Evolutionary conservation across 2,888 invertebrate genomes (phyloP).

Genomic region (Panopea generosa): DNA sequence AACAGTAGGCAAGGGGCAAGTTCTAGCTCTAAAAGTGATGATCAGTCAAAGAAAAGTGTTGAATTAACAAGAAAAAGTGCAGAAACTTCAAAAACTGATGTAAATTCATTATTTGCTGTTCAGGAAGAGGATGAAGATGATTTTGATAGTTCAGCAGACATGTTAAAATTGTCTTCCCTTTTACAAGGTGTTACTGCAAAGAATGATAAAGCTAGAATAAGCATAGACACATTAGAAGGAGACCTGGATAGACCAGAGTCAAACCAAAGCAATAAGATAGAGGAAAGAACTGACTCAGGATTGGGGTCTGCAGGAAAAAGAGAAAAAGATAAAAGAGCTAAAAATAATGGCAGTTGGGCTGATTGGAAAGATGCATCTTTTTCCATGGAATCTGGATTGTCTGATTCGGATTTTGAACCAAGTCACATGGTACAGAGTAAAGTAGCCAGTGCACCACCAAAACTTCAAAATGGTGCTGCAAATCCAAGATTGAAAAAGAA

Average conservation of each 20-base stretch:
- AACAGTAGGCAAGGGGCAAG: not conserved
- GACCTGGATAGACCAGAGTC: not conserved
- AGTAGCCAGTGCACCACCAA: constrained; percentile 59
- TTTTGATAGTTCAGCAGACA: constrained; percentile 25
- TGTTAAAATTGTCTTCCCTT: constrained; percentile 42
- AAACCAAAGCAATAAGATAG: constrained; percentile 19
- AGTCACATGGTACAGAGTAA: constrained; percentile 27
- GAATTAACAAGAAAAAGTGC: constrained; percentile 4
- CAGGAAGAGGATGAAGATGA: constrained; percentile 45
- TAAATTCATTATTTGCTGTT: constrained; percentile 24
- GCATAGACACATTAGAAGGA: constrained; percentile 25
- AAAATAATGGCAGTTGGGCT: not conserved
- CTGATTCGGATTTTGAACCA: constrained; percentile 50
- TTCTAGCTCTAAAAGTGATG: not conserved
- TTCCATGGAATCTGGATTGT: constrained; percentile 53
- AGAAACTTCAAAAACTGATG: constrained; percentile 9
- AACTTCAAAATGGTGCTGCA: constrained; percentile 36
- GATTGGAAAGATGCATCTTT: constrained; percentile 46
- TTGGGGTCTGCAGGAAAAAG: constrained; percentile 68
- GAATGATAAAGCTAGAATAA: constrained; percentile 28
- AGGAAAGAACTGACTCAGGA: constrained; percentile 66
- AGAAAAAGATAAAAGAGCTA: constrained; percentile 25
- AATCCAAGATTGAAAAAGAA: constrained; percentile 50
- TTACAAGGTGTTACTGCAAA: constrained; percentile 47
- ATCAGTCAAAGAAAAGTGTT: constrained; percentile 2